Evolutionary conservation across 2,113 vertebrate species (phyloP), one percentile per base, ranked within the genome.

Genomic region (Hippocampus barbouri): DNA sequence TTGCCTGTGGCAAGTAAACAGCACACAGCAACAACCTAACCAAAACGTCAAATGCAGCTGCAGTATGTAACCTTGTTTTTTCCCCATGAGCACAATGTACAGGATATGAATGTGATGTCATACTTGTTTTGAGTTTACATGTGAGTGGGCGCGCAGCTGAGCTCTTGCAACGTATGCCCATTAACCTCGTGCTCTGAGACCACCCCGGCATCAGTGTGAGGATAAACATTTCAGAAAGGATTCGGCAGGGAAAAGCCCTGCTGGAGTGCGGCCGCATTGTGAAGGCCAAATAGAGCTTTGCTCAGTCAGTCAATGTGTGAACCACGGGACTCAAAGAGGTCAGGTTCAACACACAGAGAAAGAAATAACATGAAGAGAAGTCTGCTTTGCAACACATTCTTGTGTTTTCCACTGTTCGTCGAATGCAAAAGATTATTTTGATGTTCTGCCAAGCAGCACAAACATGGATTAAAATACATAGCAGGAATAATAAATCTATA

Each of bases 201-300:
- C 89, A 81, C 76, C 66, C 64, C 60, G 66, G 78, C 84, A 80
- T 70, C 74, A 80, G 81, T 77, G 83, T 82, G 78, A 90, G 86
- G 69, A 81, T 90, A 91, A 93, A 90, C 89, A 89, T 74, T 74
- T 85, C 73, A 74, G 70, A 74, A 61, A 85, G 66, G 79, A 80
- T 83, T 77, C 71, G 16, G 70, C 75, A 73, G 79, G 63, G 81
- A 54, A 69, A 82, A 79, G 67, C 71, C 75, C 78, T 83, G 80
- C 72, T 79, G 77, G 71, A 81, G 74, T 72, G 63, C 4, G 68
- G 75, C 78, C 78, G 75, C 70, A 76, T 74, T 72, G 66, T 67
- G 77, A 89, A 89, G 86, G 85, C 81, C 90, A 88, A 90, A 90
- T 79, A 86, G 61, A 76, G 76, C 72, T 81, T 70, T 10, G 74